Conservation (phyloP, 2,113 vertebrate species). For the Paralichthys olivaceus region DNA sequence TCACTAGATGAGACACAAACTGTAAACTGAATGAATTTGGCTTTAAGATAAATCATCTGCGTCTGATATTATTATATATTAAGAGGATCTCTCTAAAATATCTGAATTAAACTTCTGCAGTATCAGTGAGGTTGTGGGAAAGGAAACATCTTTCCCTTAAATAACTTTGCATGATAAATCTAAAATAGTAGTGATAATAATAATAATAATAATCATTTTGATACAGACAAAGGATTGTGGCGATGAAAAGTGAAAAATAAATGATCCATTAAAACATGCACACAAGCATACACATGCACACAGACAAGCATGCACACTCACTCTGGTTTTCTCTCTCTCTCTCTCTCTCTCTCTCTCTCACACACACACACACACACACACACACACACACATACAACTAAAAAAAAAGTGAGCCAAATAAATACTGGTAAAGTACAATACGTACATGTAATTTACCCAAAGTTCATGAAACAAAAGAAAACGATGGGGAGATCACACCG, state of each 20-base stretch:
- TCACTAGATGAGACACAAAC: slow-evolving; percentile 60
- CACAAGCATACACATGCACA: slow-evolving; percentile 55
- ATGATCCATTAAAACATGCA: slow-evolving; percentile 66
- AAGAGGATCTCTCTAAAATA: slow-evolving; percentile 31
- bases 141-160: slow-evolving; percentile 36
- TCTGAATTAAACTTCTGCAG: slow-evolving; percentile 39
- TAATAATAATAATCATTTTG: slow-evolving; percentile 11
- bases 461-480: slow-evolving; percentile 68
- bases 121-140: slow-evolving; percentile 36
- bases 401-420: slow-evolving; percentile 66
- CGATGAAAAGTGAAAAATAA: slow-evolving; percentile 64
- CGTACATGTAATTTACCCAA: slow-evolving; percentile 63
- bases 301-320: slow-evolving; percentile 56
- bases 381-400: slow-evolving; percentile 32
- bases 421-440: slow-evolving; percentile 70
- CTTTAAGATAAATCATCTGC: slow-evolving; percentile 33
- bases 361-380: too few species aligned
- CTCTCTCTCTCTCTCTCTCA: too few species aligned
- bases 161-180: slow-evolving; percentile 52
- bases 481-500: slow-evolving; percentile 62
- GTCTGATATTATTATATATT: slow-evolving; percentile 30
- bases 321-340: slow-evolving; percentile 24
- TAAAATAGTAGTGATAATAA: slow-evolving; percentile 45
- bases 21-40: slow-evolving; percentile 44
- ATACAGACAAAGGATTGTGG: slow-evolving; percentile 60